phyloP scores from a whole-genome alignment of 2,113 vertebrate genomes.

The Microtus richardsoni region DNA sequence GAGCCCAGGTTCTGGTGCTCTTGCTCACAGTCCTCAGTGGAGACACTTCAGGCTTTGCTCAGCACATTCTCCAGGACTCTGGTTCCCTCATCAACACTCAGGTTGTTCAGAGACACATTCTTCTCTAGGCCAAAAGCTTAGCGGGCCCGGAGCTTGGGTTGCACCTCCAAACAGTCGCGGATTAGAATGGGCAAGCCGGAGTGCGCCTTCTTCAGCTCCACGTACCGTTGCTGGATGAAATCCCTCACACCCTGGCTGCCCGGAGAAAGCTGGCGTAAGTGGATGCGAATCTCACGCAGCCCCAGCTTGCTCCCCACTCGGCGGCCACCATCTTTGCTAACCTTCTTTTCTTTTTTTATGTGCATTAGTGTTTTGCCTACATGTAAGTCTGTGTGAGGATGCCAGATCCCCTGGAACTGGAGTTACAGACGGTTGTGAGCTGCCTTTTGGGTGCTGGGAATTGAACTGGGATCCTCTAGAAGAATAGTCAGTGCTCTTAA shows the following conservation, averaged over 20 bases:
- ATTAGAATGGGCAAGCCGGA: slow-evolving; percentile 94
- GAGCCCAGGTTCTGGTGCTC: slow-evolving; percentile 9
- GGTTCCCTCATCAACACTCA: slow-evolving; percentile 92
- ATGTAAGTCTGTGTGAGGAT: too few relatives aligned
- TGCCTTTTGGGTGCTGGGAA: too few relatives aligned
- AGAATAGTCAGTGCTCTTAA: too few relatives aligned
- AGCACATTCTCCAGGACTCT: slow-evolving; percentile 88
- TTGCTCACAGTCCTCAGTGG: slow-evolving; percentile 43
- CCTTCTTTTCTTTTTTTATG: too few relatives aligned
- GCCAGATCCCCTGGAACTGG: too few relatives aligned
- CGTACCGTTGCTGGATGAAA: slow-evolving; percentile 96
- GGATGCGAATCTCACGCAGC: slow-evolving; percentile 94
- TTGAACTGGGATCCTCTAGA: too few relatives aligned
- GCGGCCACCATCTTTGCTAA: slow-evolving; percentile 81
- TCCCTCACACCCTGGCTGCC: slow-evolving; percentile 93
- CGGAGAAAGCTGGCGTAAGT: slow-evolving; percentile 93
- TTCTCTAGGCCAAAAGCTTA: slow-evolving; percentile 94
- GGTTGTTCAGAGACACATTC: slow-evolving; percentile 90
- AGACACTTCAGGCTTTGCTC: slow-evolving; percentile 86
- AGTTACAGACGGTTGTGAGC: too few relatives aligned
- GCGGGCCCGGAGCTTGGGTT: slow-evolving; percentile 93
- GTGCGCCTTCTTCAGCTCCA: slow-evolving; percentile 93
- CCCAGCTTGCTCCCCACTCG: slow-evolving; percentile 80
- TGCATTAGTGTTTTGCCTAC: too few relatives aligned
- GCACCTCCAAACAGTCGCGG: slow-evolving; percentile 94